phyloP scores from a whole-genome alignment of 1,140 invertebrate species.

The Marisa cornuarietis region DNA sequence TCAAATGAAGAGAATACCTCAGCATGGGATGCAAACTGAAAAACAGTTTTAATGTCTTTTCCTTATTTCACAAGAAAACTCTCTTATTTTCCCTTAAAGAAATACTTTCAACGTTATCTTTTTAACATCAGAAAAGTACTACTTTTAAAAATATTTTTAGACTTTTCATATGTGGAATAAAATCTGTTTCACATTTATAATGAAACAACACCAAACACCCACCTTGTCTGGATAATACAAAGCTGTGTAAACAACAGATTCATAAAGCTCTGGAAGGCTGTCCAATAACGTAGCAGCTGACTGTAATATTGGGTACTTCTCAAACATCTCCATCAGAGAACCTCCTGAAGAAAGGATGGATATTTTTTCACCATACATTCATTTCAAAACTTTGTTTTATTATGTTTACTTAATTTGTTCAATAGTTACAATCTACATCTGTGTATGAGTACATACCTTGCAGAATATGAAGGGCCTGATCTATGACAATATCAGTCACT shows the following conservation, averaged over 20 bases:
- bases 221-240: conserved; percentile 30
- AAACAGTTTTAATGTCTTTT: not conserved
- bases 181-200: not conserved
- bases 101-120: no score
- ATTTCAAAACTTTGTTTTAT: no score
- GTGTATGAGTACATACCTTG: conserved; percentile 4
- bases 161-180: no score
- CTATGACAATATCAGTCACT: conserved; percentile 5
- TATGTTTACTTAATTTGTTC: no score
- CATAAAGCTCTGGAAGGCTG: conserved; percentile 27
- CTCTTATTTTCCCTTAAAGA: not conserved
- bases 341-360: not conserved
- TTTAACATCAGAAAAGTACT: no score
- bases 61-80: not conserved
- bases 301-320: conserved; percentile 16
- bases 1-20: conserved; percentile 17
- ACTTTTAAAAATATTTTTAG: no score
- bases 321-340: conserved; percentile 19
- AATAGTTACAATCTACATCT: no score
- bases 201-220: not conserved
- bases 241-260: conserved; percentile 25
- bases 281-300: conserved; percentile 20
- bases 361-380: no score
- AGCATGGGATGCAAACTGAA: not conserved
- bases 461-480: conserved; percentile 11